Evolutionary conservation across 2,888 invertebrate species (phyloP), one percentile per base, ranked within the genome.

Genomic region (Sialis lutaria): DNA sequence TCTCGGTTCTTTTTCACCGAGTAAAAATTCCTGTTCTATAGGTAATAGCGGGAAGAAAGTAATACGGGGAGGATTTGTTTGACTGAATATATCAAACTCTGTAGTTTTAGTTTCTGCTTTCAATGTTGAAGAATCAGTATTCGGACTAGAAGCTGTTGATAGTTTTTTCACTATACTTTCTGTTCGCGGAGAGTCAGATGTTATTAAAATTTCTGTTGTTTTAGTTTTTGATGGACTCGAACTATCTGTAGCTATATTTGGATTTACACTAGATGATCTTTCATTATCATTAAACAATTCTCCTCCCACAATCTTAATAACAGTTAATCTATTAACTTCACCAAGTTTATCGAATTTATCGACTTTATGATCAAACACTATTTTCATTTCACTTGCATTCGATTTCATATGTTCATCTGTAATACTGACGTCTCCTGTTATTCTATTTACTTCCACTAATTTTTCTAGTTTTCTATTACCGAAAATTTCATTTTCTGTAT

Each of bases 361-460:
- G 56, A 73, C 66, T 51, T 70, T 70, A 57, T 77, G 77, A n/a
- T 75, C 64, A 56, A 68, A 69, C 2, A 73, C 64, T 55, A 68
- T 69, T 53, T 69, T 69, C 58, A 68, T 62, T 52, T 70, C 73
- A 48, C 75, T 72, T 52, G 72, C 73, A 50, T 74, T 73, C 6
- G 72, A 55, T 13, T 73, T 71, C 44, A 73, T 67, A 57, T 75
- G 76, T 33, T 74, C 74, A 57, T 75, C 69, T 60, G 78, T 77
- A 0, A 77, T 77, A 35, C 76, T 75, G 1, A 82, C 73, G 64
- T 82, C 79, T 4, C 79, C 75, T 22, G 22, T 22, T 33, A 79
- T 73, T 58, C 82, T 68, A 59, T 77, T 82, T 1, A 82, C 73
- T 54, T 80, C 79, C 50, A 80, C 77, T 12, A 82, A 57, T 61